Conservation (phyloP, 2,113 vertebrate genomes). For the Poeciliopsis prolifica region DNA sequence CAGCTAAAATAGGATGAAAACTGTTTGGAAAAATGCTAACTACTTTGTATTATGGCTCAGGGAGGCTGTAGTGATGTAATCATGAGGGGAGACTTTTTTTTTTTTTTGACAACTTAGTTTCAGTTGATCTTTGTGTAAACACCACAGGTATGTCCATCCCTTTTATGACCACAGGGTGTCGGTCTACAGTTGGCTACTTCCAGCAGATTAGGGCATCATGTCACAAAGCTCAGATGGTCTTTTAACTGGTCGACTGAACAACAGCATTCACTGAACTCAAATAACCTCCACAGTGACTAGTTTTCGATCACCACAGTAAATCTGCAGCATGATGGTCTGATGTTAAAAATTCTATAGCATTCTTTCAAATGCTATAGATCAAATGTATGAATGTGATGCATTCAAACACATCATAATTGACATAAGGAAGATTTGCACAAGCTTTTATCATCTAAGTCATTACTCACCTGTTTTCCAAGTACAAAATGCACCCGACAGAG, state of each 20-base stretch:
- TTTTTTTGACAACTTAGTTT: not conserved
- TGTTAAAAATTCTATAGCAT: too few relatives aligned
- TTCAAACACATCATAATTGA: slow-evolving; percentile 12
- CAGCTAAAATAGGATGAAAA: too few relatives aligned
- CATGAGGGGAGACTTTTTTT: too few relatives aligned
- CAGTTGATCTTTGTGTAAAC: not conserved
- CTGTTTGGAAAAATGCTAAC: too few relatives aligned
- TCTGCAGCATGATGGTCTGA: not conserved
- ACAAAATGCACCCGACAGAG: too few relatives aligned
- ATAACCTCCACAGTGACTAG: not conserved
- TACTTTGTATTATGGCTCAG: not conserved
- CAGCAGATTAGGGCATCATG: not conserved
- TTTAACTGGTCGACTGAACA: not conserved
- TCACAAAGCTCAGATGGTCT: not conserved
- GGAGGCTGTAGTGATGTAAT: not conserved
- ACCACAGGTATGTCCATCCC: not conserved
- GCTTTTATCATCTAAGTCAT: too few relatives aligned
- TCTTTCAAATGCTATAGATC: slow-evolving; percentile 9
- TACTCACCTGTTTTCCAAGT: too few relatives aligned
- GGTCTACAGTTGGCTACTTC: not conserved
- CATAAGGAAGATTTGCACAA: too few relatives aligned
- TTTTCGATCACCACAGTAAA: not conserved
- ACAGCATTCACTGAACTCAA: not conserved
- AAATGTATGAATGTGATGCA: slow-evolving; percentile 26
- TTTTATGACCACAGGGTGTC: not conserved